These are phyloP conservation scores for Drosophila lini DNA, from an alignment of 1,140 invertebrate species.

Conservation along the genomic window DNA sequence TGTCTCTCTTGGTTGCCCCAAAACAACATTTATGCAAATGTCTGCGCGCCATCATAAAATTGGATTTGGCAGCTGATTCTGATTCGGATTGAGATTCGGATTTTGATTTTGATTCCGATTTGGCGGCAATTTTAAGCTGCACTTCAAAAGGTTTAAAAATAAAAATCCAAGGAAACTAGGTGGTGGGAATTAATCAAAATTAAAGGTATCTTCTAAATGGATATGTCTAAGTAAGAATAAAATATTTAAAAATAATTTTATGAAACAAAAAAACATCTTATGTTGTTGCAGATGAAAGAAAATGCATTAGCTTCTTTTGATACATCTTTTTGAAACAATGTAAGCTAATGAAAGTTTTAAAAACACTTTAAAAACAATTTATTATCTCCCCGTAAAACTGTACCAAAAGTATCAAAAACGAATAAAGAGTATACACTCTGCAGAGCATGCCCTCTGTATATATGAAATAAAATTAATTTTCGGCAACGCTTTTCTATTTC, in stretches of 20 bases:
- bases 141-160: constrained; percentile 7
- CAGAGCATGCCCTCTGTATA: constrained; percentile 39
- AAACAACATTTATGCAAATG: constrained; percentile 75
- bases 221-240: background rate
- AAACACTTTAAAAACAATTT: background rate
- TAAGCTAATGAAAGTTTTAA: background rate
- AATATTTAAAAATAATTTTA: no score
- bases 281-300: background rate
- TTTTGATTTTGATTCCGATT: constrained; percentile 35
- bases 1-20: constrained; percentile 16
- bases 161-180: background rate
- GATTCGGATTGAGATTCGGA: constrained; percentile 32
- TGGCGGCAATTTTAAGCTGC: constrained; percentile 62
- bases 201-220: no score
- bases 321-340: background rate
- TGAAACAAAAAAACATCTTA: no score
- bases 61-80: constrained; percentile 76
- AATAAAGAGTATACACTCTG: background rate
- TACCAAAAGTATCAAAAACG: background rate
- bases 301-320: background rate
- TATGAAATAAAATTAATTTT: constrained; percentile 74
- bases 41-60: constrained; percentile 75
- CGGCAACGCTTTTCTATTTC: constrained; percentile 32
- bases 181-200: background rate
- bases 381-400: background rate